Evolutionary conservation across 2,888 invertebrate genomes (phyloP).

Genomic region (Agrotis segetum): DNA sequence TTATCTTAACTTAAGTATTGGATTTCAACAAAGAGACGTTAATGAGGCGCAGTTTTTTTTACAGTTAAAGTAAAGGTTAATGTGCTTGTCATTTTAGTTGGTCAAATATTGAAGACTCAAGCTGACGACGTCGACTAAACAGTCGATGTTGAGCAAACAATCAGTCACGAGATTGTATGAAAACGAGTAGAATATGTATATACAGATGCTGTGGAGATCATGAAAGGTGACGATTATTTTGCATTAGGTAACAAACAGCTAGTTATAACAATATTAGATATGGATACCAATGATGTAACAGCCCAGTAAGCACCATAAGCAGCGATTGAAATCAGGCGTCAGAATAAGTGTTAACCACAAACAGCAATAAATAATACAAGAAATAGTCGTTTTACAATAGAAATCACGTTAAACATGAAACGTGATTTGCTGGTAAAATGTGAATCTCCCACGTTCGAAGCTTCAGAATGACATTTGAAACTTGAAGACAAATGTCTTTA

Average conservation of each 20-base stretch:
- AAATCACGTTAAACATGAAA: slow-evolving; percentile 64
- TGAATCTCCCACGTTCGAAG: slow-evolving; percentile 81
- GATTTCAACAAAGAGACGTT: slow-evolving; percentile 14
- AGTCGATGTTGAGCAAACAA: not conserved
- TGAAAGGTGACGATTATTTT: slow-evolving; percentile 11
- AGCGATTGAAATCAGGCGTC: slow-evolving; percentile 44
- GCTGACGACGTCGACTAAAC: slow-evolving; percentile 3
- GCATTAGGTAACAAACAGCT: slow-evolving; percentile 18
- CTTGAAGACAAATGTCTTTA: slow-evolving; percentile 71
- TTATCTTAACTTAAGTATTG: slow-evolving; percentile 18
- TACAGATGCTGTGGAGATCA: not conserved
- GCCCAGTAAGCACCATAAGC: slow-evolving; percentile 21
- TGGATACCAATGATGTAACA: slow-evolving; percentile 39
- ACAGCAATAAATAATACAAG: slow-evolving; percentile 59
- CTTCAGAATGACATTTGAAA: slow-evolving; percentile 86
- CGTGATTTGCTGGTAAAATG: slow-evolving; percentile 78
- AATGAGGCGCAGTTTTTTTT: slow-evolving; percentile 5
- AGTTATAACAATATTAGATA: slow-evolving; percentile 25
- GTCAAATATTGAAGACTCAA: slow-evolving; percentile 29
- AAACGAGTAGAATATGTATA: not conserved
- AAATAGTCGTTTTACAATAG: slow-evolving; percentile 57
- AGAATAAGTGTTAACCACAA: slow-evolving; percentile 38
- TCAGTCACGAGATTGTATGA: not conserved
- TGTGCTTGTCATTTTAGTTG: slow-evolving; percentile 11
- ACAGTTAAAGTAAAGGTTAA: slow-evolving; percentile 16